Evolutionary conservation across 2,888 invertebrate genomes (phyloP), one percentile per base, ranked within the genome.

Genomic region (Steinernema carpocapsae): DNA sequence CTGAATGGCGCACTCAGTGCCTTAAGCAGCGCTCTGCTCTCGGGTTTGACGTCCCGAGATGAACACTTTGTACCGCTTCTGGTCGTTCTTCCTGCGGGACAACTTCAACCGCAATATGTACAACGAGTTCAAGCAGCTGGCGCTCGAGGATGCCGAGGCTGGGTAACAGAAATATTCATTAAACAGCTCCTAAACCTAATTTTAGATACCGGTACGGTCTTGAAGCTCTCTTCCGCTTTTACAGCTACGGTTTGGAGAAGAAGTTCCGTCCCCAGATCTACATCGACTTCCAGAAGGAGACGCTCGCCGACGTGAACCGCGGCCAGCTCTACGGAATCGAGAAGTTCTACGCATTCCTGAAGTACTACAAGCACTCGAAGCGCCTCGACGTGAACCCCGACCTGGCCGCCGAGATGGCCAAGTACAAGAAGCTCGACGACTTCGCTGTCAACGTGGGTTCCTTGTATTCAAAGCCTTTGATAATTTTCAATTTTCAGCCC

Each of bases 21-120:
- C 91, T 95, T 48, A 94, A 94, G 91, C 97, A 97, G 88, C 93
- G 97, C 81, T 94, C 94, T 89, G 92, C 93, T 88, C 91, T 94
- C 74, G 97, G 97, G 77, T 93, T 93, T 85, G 97, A 97, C 0
- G 94, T 95, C 6, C 94, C 87, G 99, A 99, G 90, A 99, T 99
- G 97, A 99, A 99, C 90, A 99, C 99, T 0, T 91, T 99, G 72
- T 99, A 96, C 91, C 91, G 99, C 78, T 99, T 99, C 91, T 99
- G 99, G 99, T 97, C 97, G 42, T 97, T 97, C 92, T 99, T 99
- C 91, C 91, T 99, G 79, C 90, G 99, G 77, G 97, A 97, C 88
- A 95, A 97, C 88, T 99, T 96, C 90, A 99, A 99, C 90, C 92
- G 93, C 84, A 94, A 92, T 81, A 99, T 99, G 97, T 99, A 97